A percentile compares a stretch with the other conserved stretches of the same genome.
Conservation (phyloP, 2,113 vertebrate species). For the Syrmaticus mikado region DNA sequence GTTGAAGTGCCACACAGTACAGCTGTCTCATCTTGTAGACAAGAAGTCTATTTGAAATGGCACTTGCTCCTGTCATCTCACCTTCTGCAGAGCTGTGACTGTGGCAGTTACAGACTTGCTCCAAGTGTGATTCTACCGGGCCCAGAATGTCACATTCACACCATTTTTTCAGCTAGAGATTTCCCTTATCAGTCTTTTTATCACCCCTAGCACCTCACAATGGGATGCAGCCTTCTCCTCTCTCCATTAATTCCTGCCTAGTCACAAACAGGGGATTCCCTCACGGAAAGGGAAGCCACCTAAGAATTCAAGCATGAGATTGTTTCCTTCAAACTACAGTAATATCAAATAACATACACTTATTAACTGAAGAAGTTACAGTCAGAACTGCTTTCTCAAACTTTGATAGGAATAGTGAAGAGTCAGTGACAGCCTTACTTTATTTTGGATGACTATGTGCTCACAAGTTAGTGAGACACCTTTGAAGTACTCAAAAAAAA, state of each 20-base stretch:
- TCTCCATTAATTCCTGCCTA: not conserved
- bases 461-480: not conserved
- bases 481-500: fast-evolving
- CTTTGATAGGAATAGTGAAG: not conserved
- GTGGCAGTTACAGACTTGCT: not conserved
- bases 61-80: not conserved
- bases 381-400: not conserved
- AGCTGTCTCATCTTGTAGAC: not conserved
- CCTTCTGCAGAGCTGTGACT: not conserved
- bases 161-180: not conserved
- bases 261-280: not conserved
- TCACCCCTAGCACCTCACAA: not conserved
- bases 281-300: fast-evolving
- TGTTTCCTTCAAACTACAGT: not conserved
- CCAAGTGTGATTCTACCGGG: fast-evolving
- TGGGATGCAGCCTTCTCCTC: not conserved
- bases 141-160: not conserved
- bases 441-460: not conserved
- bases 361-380: not conserved
- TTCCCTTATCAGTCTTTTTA: not conserved
- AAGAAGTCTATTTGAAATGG: not conserved
- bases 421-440: not conserved
- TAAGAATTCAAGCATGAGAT: not conserved
- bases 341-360: not conserved
- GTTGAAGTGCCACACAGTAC: not conserved